These are phyloP conservation scores for Pangasius krempfi DNA, from an alignment of 2,797 vertebrate species.

Conservation along the genomic window DNA sequence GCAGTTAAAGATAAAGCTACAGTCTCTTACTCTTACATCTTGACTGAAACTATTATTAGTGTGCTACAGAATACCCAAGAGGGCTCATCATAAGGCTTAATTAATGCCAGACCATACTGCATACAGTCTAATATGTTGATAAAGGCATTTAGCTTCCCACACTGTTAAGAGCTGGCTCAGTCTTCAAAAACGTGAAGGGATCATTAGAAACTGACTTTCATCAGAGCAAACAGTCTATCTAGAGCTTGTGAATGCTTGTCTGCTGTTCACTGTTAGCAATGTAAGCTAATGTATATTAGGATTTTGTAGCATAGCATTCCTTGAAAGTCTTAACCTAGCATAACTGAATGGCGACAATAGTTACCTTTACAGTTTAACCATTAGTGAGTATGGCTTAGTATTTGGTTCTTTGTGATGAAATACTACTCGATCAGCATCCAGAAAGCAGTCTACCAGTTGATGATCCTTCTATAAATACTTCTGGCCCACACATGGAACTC, in stretches of 20 bases:
- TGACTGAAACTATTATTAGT: constrained; percentile 6
- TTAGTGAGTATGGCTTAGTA: too few relatives aligned
- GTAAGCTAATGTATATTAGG: background rate
- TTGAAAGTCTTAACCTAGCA: background rate
- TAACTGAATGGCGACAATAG: background rate
- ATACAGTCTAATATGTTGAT: background rate
- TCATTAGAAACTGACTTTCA: background rate
- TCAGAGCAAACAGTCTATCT: background rate
- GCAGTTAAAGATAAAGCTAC: background rate
- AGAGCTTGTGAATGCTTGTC: background rate
- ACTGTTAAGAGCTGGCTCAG: background rate
- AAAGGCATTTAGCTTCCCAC: background rate
- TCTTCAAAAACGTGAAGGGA: background rate
- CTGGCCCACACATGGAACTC: background rate
- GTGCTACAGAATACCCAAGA: background rate
- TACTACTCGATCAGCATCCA: background rate
- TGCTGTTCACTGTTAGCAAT: background rate
- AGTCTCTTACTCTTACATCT: background rate
- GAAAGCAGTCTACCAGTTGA: background rate
- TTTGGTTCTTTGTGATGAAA: background rate
- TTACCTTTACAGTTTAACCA: background rate
- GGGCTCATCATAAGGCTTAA: background rate
- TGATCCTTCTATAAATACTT: background rate
- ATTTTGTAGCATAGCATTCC: background rate
- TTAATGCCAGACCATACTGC: background rate